These are phyloP conservation scores for Malurus melanocephalus DNA, from an alignment of 2,113 vertebrate species.

Conservation along the genomic window DNA sequence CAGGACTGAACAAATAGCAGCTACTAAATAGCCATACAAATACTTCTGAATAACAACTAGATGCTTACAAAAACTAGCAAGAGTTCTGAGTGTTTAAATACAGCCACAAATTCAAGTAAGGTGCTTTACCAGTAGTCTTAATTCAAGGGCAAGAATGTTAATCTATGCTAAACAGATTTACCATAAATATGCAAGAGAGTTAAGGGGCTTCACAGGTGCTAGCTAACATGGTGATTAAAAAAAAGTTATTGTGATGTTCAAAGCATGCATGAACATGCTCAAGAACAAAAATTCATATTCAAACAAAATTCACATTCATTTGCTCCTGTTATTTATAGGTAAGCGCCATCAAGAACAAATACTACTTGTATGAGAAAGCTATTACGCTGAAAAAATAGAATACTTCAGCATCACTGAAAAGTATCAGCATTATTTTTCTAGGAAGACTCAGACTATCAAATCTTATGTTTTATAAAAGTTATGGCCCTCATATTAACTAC, in stretches of 20 bases:
- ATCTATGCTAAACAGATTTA: slow-evolving; percentile 27
- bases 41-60: background rate
- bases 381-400: background rate
- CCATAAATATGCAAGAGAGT: background rate
- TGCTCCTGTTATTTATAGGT: background rate
- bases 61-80: background rate
- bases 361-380: background rate
- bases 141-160: slow-evolving; percentile 31
- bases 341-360: background rate
- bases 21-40: background rate
- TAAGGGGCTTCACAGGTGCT: background rate
- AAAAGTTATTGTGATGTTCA: background rate
- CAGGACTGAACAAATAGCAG: background rate
- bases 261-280: background rate
- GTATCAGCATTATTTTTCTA: background rate
- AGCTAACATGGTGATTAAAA: background rate
- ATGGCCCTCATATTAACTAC: background rate
- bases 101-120: background rate
- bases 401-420: background rate
- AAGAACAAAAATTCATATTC: background rate
- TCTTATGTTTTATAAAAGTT: background rate
- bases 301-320: background rate
- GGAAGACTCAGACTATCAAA: background rate
- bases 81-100: background rate
- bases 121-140: slow-evolving; percentile 1